A percentile compares a stretch with the other conserved stretches of the same genome.
Evolutionary conservation across 2,113 vertebrate species (phyloP).

Genomic region (Carettochelys insculpta): DNA sequence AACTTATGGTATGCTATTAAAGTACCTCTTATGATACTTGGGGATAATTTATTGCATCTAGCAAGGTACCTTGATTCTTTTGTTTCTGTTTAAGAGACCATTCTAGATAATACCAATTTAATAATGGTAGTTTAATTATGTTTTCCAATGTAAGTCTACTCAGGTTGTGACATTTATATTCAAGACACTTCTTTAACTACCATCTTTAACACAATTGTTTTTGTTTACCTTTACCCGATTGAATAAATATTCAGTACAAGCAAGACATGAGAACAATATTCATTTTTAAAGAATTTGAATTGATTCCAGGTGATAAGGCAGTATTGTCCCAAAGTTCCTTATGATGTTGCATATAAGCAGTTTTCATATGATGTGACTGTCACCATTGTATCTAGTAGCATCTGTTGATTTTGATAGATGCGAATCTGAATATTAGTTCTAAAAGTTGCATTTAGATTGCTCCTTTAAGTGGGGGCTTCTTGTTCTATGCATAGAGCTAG

Average conservation of each 20-base stretch:
- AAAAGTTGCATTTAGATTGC: background rate
- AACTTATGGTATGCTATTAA: background rate
- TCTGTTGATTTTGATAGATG: background rate
- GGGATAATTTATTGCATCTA: background rate
- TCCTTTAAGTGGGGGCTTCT: background rate
- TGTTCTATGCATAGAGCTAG: background rate
- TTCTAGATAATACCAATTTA: background rate
- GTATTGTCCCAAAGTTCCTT: background rate
- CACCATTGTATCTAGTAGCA: background rate
- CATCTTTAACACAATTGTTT: background rate
- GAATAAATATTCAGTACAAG: background rate
- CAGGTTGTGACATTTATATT: background rate
- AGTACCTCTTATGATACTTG: background rate
- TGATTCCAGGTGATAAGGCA: background rate
- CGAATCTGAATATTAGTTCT: background rate
- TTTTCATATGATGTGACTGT: background rate
- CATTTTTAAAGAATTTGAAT: background rate
- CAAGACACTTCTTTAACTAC: background rate
- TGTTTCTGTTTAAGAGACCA: background rate
- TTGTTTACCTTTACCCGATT: background rate
- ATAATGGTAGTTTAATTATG: background rate
- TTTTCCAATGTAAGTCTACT: background rate
- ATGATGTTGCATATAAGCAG: background rate
- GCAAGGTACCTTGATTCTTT: background rate
- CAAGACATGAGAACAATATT: background rate